Evolutionary conservation across 2,113 vertebrate species (phyloP).

Genomic region (Megatriorchis doriae): DNA sequence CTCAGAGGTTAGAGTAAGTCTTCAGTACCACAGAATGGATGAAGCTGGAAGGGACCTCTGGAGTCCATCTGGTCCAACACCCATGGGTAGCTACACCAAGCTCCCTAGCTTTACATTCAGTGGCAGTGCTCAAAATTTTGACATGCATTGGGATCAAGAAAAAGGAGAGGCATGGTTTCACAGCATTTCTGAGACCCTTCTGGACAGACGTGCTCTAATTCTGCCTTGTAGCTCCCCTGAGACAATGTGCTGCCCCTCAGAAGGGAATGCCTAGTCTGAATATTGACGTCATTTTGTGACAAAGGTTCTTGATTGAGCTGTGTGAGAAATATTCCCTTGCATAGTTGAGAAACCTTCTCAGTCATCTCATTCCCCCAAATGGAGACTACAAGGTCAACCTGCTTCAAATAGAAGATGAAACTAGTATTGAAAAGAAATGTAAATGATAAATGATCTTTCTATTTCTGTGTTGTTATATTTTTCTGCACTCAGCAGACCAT

Average conservation of each 20-base stretch:
- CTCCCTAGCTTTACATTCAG: background rate
- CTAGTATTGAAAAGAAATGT: background rate
- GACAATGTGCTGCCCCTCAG: background rate
- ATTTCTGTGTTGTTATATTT: background rate
- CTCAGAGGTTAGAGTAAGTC: background rate
- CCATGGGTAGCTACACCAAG: background rate
- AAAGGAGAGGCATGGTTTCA: background rate
- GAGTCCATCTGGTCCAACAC: background rate
- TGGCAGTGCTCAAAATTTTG: background rate
- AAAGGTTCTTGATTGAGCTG: background rate
- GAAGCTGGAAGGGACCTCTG: background rate
- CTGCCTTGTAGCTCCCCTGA: background rate
- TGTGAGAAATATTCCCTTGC: background rate
- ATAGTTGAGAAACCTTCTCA: background rate
- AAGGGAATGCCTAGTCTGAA: background rate
- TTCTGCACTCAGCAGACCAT: background rate
- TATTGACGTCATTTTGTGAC: background rate
- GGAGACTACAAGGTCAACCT: background rate
- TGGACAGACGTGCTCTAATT: background rate
- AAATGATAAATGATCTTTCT: background rate
- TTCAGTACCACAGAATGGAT: background rate
- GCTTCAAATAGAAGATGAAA: background rate
- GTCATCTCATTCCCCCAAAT: background rate
- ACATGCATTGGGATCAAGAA: fast-evolving
- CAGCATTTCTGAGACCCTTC: background rate